Conservation (phyloP, 2,888 invertebrate species). For the Drosophila neonasuta region DNA sequence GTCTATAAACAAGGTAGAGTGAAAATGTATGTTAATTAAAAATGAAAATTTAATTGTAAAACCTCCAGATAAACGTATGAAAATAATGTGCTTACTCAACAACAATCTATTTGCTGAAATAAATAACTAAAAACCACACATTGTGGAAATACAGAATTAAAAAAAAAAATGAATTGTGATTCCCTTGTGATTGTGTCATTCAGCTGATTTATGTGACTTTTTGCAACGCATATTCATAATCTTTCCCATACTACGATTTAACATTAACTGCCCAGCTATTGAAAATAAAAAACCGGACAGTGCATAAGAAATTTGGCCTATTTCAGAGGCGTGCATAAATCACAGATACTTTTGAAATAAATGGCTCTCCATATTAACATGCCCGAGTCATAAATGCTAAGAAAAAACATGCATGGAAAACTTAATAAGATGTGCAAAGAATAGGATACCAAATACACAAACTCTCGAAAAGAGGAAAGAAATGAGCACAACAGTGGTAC, state of each 20-base stretch:
- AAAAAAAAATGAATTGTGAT: background rate
- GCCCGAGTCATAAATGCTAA: slow-evolving; percentile 53
- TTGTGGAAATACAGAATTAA: background rate
- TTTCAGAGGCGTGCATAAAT: slow-evolving; percentile 55
- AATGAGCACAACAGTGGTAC: slow-evolving; percentile 20
- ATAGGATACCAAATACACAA: slow-evolving; percentile 10
- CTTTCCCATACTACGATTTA: background rate
- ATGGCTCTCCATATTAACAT: slow-evolving; percentile 61
- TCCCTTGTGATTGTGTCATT: background rate
- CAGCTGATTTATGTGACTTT: background rate
- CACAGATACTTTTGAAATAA: slow-evolving; percentile 47
- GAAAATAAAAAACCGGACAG: background rate
- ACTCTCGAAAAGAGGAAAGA: slow-evolving; percentile 4
- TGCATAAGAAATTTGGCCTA: slow-evolving; percentile 10
- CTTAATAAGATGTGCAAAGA: slow-evolving; percentile 42
- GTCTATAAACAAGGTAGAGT: background rate
- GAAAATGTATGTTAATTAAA: background rate
- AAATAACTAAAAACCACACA: background rate
- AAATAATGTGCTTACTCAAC: background rate
- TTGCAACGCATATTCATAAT: background rate
- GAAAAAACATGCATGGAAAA: slow-evolving; percentile 46
- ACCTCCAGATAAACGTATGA: background rate
- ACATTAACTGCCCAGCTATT: background rate
- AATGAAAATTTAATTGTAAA: background rate
- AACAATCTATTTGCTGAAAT: background rate